These are phyloP conservation scores for Serrognathus titanus DNA, from an alignment of 2,888 invertebrate species.

Conservation along the genomic window DNA sequence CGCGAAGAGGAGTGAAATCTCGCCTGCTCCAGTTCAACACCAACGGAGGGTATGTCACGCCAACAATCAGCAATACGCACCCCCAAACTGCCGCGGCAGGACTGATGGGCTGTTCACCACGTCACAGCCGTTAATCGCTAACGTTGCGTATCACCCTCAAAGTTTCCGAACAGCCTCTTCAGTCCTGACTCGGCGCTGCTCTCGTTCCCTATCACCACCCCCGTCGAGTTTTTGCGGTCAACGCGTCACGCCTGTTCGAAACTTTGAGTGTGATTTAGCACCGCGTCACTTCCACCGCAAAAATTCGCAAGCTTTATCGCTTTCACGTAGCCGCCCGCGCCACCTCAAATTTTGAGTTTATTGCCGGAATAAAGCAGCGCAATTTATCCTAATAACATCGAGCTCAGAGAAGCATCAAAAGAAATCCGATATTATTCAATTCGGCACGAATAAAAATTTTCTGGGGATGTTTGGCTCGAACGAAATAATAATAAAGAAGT, in stretches of 20 bases:
- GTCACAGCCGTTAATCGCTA: conserved; percentile 19
- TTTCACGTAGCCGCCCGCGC: too few species aligned
- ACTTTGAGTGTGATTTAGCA: conserved; percentile 37
- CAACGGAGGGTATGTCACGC: conserved; percentile 78
- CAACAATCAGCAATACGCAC: conserved; percentile 6
- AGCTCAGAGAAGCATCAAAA: too few species aligned
- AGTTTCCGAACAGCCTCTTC: conserved; percentile 20
- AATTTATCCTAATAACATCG: too few species aligned
- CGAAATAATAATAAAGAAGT: too few species aligned
- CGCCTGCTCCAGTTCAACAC: conserved; percentile 87
- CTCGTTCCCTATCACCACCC: conserved; percentile 11
- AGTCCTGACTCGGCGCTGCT: conserved; percentile 34
- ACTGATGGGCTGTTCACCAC: conserved; percentile 44
- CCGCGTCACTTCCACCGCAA: not conserved
- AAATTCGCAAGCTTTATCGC: too few species aligned
- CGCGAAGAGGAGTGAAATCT: conserved; percentile 85
- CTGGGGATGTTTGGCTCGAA: too few species aligned
- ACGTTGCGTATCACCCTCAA: conserved; percentile 10
- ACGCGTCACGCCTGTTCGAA: conserved; percentile 39
- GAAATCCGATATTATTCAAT: too few species aligned
- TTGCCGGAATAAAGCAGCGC: too few species aligned
- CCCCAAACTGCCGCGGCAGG: conserved; percentile 40
- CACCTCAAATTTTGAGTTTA: too few species aligned
- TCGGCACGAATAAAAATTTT: too few species aligned
- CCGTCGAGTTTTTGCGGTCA: not conserved